Percentiles rank a stretch among this genome's conserved stretches.
Evolutionary conservation across 2,797 vertebrate genomes (phyloP).

Genomic region (Lepus oiostolus): DNA sequence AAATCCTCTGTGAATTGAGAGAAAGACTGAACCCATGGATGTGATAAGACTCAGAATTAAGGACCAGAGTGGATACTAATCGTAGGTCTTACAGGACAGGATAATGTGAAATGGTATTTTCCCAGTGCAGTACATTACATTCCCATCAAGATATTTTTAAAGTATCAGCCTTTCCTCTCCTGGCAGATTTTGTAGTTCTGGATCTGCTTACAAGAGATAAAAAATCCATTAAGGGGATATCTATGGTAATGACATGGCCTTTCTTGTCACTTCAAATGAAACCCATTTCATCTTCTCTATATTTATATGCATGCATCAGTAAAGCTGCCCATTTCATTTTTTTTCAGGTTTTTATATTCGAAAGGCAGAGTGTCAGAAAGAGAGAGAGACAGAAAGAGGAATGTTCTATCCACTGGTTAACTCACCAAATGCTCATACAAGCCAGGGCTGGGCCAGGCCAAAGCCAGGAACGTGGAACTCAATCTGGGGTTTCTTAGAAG

Average conservation of each 20-base stretch:
- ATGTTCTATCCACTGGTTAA: too few relatives aligned
- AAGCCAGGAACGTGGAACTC: too few relatives aligned
- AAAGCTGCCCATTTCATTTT: background rate
- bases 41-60: background rate
- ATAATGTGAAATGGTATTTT: slow-evolving; percentile 33
- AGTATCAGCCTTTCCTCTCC: slow-evolving; percentile 1
- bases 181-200: slow-evolving; percentile 1
- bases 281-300: slow-evolving; percentile 1
- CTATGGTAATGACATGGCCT: background rate
- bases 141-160: slow-evolving; percentile 52
- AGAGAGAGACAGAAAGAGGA: too few relatives aligned
- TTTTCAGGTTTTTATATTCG: too few relatives aligned
- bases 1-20: background rate
- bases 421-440: too few relatives aligned
- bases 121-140: background rate
- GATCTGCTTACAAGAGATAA: slow-evolving; percentile 48
- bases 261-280: background rate
- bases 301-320: background rate
- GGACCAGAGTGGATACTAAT: background rate
- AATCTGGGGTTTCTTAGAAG: too few relatives aligned
- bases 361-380: too few relatives aligned
- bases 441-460: too few relatives aligned
- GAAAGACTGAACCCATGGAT: slow-evolving; percentile 8
- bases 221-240: slow-evolving; percentile 25
- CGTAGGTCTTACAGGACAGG: background rate